Conservation (phyloP, 2,888 invertebrate species). For the Chrysotoxum bicinctum region DNA sequence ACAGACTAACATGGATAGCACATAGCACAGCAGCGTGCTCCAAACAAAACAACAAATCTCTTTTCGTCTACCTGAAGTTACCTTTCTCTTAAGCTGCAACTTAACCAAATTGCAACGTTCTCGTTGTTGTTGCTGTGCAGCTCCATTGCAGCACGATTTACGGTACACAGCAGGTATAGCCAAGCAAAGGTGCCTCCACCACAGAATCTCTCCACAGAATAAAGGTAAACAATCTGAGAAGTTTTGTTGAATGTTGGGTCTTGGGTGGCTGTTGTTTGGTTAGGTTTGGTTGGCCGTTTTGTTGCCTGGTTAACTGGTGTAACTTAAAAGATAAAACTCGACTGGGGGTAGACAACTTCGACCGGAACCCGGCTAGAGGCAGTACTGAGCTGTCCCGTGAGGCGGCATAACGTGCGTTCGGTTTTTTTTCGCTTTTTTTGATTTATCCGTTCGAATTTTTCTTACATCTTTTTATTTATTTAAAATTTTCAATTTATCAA, state of each 20-base stretch:
- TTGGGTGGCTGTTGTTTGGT: slow-evolving; percentile 57
- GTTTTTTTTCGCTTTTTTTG: slow-evolving; percentile 39
- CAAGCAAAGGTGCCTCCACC: slow-evolving; percentile 41
- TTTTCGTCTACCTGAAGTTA: slow-evolving; percentile 2
- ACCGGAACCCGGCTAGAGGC: slow-evolving; percentile 71
- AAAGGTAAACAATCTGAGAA: slow-evolving; percentile 68
- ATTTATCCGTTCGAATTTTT: slow-evolving; percentile 55
- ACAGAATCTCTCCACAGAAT: slow-evolving; percentile 16
- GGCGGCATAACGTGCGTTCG: slow-evolving; percentile 73
- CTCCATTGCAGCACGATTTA: background rate
- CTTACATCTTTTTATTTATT: slow-evolving; percentile 22
- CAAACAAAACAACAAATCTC: slow-evolving; percentile 30
- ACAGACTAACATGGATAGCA: background rate
- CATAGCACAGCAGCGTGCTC: background rate
- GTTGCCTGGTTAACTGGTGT: slow-evolving; percentile 67
- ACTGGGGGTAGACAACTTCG: slow-evolving; percentile 71
- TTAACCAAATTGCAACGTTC: background rate
- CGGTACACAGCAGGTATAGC: background rate
- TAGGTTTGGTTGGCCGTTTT: slow-evolving; percentile 65
- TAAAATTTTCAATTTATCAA: slow-evolving; percentile 4
- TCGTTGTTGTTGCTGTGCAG: background rate
- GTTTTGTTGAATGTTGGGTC: slow-evolving; percentile 64
- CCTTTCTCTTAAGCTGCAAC: slow-evolving; percentile 54
- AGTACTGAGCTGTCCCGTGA: slow-evolving; percentile 73
- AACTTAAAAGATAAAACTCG: slow-evolving; percentile 67